Conservation (phyloP, 2,888 invertebrate species). For the Mycalesis mineus region DNA sequence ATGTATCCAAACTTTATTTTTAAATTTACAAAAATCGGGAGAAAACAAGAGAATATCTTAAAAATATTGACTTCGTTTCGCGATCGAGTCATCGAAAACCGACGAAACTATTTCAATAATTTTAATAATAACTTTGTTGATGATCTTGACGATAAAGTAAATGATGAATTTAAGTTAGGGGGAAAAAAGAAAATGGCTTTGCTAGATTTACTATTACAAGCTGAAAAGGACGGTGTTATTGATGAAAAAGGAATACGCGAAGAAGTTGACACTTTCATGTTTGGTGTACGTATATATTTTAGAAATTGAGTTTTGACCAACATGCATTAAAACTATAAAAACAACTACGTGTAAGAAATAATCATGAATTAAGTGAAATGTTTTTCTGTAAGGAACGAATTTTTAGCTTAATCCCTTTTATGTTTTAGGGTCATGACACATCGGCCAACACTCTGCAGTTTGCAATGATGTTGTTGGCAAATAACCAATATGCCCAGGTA, state of each 20-base stretch:
- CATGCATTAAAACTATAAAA: not conserved
- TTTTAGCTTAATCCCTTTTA: too few relatives aligned
- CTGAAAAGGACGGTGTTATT: conserved; percentile 2
- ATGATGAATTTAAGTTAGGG: not conserved
- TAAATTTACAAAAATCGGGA: not conserved
- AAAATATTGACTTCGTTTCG: not conserved
- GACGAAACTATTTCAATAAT: not conserved
- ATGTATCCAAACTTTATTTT: conserved; percentile 2
- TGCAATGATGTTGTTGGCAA: conserved; percentile 63
- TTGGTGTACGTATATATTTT: not conserved
- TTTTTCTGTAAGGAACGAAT: too few relatives aligned
- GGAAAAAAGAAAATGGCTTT: conserved; percentile 2
- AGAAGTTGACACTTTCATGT: conserved; percentile 10
- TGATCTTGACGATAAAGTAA: not conserved
- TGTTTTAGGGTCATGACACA: conserved; percentile 72
- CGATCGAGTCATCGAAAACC: conserved; percentile 4
- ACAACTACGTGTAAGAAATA: not conserved
- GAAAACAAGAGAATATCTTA: not conserved
- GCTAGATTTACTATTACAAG: conserved; percentile 3
- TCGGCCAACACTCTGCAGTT: conserved; percentile 63
- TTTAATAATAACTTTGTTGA: not conserved
- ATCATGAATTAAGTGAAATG: too few relatives aligned
- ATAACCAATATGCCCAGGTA: conserved; percentile 52
- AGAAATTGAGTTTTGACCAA: too few relatives aligned
- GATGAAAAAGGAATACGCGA: not conserved